Evolutionary conservation across 2,797 vertebrate species (phyloP).

Genomic region (Gadopsis marmoratus): DNA sequence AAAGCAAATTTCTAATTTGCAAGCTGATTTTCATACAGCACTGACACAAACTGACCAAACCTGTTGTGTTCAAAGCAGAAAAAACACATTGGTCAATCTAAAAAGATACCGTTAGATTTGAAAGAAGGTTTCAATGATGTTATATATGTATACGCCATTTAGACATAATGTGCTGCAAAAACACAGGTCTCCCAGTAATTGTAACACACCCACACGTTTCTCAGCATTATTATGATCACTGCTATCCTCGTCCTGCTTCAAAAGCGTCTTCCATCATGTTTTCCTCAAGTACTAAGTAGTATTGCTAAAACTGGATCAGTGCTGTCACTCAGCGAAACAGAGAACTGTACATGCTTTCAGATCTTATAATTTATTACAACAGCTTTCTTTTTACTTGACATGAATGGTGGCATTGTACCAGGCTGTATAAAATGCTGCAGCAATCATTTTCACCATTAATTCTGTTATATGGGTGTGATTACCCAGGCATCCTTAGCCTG

Average conservation of each 20-base stretch:
- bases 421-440: conserved; percentile 2
- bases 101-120: neutral
- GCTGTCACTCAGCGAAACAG: conserved; percentile 36
- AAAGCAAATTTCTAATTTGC: neutral
- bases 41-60: neutral
- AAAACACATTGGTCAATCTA: neutral
- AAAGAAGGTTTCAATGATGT: neutral
- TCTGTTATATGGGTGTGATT: neutral
- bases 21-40: neutral
- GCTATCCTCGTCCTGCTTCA: conserved; percentile 17
- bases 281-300: conserved; percentile 32
- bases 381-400: conserved; percentile 6
- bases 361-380: conserved; percentile 19
- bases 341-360: conserved; percentile 14
- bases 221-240: conserved; percentile 17
- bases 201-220: conserved; percentile 19
- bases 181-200: neutral
- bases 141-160: neutral
- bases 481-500: neutral
- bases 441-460: neutral
- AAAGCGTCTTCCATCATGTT: conserved; percentile 26
- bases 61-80: neutral
- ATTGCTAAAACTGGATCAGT: conserved; percentile 57
- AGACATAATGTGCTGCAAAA: neutral
- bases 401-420: conserved; percentile 2